phyloP scores from a whole-genome alignment of 2,888 invertebrate genomes.

The Lumbricus terrestris region DNA sequence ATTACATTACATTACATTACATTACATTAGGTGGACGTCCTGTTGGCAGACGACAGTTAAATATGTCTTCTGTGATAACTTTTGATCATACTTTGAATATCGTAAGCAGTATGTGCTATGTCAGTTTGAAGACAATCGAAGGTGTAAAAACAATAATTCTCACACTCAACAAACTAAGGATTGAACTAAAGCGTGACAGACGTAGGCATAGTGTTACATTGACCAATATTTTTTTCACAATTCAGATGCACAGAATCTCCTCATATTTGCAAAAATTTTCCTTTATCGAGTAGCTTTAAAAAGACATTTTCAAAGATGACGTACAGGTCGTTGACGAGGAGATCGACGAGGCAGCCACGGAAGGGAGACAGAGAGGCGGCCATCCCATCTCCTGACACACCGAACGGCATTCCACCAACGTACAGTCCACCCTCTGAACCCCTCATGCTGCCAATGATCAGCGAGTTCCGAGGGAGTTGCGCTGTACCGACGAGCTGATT shows the following conservation, averaged over 20 bases:
- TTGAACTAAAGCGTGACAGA: no score
- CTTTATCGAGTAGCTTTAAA: background rate
- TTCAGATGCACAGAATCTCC: background rate
- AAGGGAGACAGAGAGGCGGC: conserved; percentile 65
- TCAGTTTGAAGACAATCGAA: no score
- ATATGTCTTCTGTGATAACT: no score
- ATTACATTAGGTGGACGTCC: no score
- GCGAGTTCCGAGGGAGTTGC: conserved; percentile 66
- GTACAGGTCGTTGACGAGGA: conserved; percentile 78
- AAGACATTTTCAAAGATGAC: background rate
- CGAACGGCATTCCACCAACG: conserved; percentile 72
- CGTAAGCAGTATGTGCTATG: no score
- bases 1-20: no score
- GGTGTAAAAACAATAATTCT: no score
- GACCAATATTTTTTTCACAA: background rate
- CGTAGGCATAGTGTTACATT: no score
- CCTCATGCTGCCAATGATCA: conserved; percentile 59
- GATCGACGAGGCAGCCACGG: conserved; percentile 78
- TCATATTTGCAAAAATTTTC: background rate
- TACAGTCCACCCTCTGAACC: conserved; percentile 67
- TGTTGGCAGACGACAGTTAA: no score
- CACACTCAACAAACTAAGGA: no score
- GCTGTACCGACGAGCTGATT: conserved; percentile 68
- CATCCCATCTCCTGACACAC: conserved; percentile 61
- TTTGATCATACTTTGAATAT: no score